phyloP scores from a whole-genome alignment of 2,888 invertebrate genomes.

The Hesperia comma region DNA sequence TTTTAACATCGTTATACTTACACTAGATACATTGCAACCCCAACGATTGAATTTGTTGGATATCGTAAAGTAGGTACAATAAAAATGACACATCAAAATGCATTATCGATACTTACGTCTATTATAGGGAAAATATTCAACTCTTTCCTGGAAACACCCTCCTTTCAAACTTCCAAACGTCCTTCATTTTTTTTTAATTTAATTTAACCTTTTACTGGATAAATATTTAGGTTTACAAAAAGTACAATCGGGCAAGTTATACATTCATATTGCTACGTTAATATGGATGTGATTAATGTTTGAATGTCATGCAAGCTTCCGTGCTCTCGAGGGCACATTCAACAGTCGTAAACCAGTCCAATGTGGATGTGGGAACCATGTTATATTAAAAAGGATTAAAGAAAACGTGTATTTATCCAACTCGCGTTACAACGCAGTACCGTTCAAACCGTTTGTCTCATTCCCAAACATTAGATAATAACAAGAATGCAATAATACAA shows the following conservation, averaged over 20 bases:
- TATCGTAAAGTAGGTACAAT: conserved; percentile 46
- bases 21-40: conserved; percentile 24
- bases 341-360: too few relatives aligned
- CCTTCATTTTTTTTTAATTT: neutral
- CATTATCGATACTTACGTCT: conserved; percentile 55
- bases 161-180: neutral
- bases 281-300: neutral
- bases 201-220: neutral
- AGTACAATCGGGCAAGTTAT: neutral
- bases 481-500: too few relatives aligned
- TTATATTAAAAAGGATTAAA: too few relatives aligned
- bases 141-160: conserved; percentile 49
- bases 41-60: neutral
- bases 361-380: too few relatives aligned
- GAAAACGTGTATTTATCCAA: too few relatives aligned
- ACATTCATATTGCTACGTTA: neutral
- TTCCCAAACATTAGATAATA: too few relatives aligned
- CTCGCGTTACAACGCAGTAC: too few relatives aligned
- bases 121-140: conserved; percentile 52
- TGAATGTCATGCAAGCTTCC: too few relatives aligned
- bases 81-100: conserved; percentile 56
- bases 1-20: conserved; percentile 17
- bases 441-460: too few relatives aligned
- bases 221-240: neutral
- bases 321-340: too few relatives aligned